A percentile compares a stretch with the other conserved stretches of the same genome.
phyloP scores from a whole-genome alignment of 2,113 vertebrate genomes.

The Gasterosteus nipponicus region DNA sequence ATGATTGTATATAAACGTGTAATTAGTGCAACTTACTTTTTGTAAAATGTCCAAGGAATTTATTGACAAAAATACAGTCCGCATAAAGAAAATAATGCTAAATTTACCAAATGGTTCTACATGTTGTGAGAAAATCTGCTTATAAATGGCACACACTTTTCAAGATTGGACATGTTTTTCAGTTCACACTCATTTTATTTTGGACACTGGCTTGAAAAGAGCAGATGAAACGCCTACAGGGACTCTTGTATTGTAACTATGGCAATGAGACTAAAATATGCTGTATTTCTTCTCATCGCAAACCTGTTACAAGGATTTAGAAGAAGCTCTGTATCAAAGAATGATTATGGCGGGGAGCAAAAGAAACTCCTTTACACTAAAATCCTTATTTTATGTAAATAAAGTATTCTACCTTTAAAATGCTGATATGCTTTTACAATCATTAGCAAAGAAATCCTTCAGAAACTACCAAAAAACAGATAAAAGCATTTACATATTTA shows the following conservation, averaged over 20 bases:
- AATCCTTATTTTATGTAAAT: background rate
- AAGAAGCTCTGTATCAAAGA: constrained; percentile 1
- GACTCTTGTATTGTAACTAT: constrained; percentile 36
- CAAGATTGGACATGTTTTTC: background rate
- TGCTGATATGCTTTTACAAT: background rate
- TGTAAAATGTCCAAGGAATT: constrained; percentile 25
- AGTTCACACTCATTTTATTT: constrained; percentile 20
- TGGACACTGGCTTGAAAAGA: constrained; percentile 35
- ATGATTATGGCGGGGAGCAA: background rate
- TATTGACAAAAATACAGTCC: constrained; percentile 1
- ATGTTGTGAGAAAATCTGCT: constrained; percentile 9
- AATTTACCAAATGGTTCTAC: background rate
- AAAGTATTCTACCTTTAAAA: background rate
- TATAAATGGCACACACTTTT: background rate
- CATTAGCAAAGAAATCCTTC: background rate
- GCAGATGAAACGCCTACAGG: constrained; percentile 27
- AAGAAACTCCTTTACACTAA: background rate
- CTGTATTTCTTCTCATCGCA: constrained; percentile 4
- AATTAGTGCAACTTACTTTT: background rate
- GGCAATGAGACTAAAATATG: constrained; percentile 27
- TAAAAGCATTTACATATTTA: background rate
- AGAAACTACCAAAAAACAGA: background rate
- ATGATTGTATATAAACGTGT: background rate
- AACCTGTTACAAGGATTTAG: constrained; percentile 18
- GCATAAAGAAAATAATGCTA: background rate